Conservation (phyloP, 2,797 vertebrate genomes). For the Syngnathus rostellatus region DNA sequence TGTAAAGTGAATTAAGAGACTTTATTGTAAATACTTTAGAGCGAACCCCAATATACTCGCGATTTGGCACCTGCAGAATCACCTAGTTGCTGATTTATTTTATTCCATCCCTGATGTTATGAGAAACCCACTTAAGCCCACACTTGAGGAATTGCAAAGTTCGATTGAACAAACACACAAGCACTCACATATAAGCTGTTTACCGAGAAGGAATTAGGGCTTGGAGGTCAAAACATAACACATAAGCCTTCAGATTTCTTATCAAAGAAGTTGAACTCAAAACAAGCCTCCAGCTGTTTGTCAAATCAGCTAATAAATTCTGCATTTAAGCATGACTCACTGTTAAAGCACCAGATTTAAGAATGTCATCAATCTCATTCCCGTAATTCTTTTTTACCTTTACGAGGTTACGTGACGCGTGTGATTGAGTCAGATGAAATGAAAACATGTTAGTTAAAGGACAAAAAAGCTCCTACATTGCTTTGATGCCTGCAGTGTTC, state of each 20-base stretch:
- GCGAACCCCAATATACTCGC: no score
- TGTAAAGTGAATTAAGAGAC: no score
- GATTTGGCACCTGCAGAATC: no score
- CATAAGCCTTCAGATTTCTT: conserved; percentile 37
- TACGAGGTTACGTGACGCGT: conserved; percentile 17
- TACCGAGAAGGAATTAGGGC: conserved; percentile 43
- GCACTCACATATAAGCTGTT: conserved; percentile 43
- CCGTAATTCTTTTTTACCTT: conserved; percentile 41
- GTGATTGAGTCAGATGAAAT: conserved; percentile 1
- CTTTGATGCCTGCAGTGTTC: neutral
- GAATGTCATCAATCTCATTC: conserved; percentile 40
- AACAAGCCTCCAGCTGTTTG: conserved; percentile 19
- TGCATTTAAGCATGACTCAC: neutral
- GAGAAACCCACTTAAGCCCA: neutral
- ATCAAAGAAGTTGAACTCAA: conserved; percentile 22
- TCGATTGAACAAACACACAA: conserved; percentile 7
- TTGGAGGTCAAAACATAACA: conserved; percentile 37
- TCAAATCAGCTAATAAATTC: conserved; percentile 6
- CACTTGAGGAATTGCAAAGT: conserved; percentile 1
- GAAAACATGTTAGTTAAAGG: conserved; percentile 33
- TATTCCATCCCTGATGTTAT: neutral
- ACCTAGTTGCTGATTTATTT: no score
- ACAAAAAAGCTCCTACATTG: conserved; percentile 49
- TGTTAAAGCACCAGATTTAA: neutral
- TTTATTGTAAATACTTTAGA: no score